Evolutionary conservation across 2,113 vertebrate species (phyloP).

Genomic region (Corythoichthys haematopterus): DNA sequence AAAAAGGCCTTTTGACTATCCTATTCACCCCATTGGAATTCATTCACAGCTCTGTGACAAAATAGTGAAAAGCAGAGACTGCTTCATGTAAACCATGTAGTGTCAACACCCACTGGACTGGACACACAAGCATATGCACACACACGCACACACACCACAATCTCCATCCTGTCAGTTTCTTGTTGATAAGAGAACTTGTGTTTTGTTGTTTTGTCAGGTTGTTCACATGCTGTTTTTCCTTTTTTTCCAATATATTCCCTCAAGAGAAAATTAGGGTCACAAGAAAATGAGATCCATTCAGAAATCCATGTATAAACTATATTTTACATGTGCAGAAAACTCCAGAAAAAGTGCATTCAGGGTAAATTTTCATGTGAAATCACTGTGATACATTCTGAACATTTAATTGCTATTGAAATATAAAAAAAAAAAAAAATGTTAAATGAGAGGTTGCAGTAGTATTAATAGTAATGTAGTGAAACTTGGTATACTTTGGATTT

Average conservation of each 20-base stretch:
- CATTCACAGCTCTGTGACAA: slow-evolving; percentile 25
- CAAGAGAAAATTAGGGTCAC: slow-evolving; percentile 50
- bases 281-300: slow-evolving; percentile 14
- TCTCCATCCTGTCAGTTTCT: not conserved
- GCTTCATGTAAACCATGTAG: slow-evolving; percentile 8
- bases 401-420: not conserved
- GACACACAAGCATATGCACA: not conserved
- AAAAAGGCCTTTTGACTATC: slow-evolving; percentile 27
- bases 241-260: slow-evolving; percentile 56
- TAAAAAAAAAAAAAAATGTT: no score
- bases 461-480: not conserved
- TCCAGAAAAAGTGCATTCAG: not conserved
- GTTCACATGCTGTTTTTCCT: slow-evolving; percentile 27
- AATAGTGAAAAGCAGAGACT: slow-evolving; percentile 20
- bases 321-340: not conserved
- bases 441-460: not conserved
- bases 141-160: not conserved
- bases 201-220: slow-evolving; percentile 32
- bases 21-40: slow-evolving; percentile 39
- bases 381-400: not conserved
- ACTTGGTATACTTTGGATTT: not conserved
- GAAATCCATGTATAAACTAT: no score
- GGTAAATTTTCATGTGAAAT: not conserved
- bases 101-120: not conserved
- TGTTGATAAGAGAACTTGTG: slow-evolving; percentile 20